Percentiles rank a stretch among this genome's conserved stretches.
Conservation (phyloP, 2,888 invertebrate genomes). For the Drosophila koepferae region DNA sequence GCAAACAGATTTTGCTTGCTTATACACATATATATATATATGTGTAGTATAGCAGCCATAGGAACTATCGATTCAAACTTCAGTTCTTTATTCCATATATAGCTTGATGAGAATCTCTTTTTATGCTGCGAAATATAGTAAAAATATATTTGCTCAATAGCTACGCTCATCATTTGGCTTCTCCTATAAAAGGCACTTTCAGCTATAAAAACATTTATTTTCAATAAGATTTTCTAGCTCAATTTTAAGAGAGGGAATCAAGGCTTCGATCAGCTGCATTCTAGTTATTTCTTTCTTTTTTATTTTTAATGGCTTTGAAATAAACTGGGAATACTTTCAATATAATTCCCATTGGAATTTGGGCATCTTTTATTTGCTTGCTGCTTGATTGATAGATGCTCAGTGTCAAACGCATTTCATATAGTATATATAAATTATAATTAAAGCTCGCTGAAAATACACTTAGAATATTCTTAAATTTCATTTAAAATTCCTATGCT, state of each 20-base stretch:
- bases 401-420: not conserved
- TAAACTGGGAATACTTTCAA: not conserved
- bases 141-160: no score
- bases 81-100: no score
- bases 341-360: conserved; percentile 6
- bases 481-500: not conserved
- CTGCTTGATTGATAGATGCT: not conserved
- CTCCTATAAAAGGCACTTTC: no score
- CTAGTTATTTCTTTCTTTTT: not conserved
- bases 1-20: no score
- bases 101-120: no score
- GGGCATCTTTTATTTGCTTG: not conserved
- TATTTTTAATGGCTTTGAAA: no score
- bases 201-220: no score
- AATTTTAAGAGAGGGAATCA: not conserved
- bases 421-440: not conserved
- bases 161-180: no score
- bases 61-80: no score
- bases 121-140: no score
- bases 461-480: not conserved
- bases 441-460: not conserved
- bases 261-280: not conserved
- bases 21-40: no score
- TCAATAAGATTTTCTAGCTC: not conserved
- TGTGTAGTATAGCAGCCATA: no score